phyloP scores from a whole-genome alignment of 2,888 invertebrate genomes.

The Athalia circularis region DNA sequence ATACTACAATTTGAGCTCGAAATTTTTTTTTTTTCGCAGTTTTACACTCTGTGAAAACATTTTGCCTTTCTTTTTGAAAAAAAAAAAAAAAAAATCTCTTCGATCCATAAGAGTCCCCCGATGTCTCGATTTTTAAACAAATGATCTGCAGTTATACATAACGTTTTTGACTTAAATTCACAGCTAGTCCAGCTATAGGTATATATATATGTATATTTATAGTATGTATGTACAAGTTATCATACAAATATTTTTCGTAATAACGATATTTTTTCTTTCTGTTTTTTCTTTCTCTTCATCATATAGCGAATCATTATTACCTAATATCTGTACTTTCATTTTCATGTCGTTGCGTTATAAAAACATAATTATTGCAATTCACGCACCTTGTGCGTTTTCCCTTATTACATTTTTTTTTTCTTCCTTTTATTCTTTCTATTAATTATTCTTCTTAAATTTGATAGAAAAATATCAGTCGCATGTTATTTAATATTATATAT shows the following conservation, averaged over 20 bases:
- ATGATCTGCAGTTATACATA: background rate
- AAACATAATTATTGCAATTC: conserved; percentile 40
- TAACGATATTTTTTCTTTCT: background rate
- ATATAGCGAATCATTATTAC: conserved; percentile 3
- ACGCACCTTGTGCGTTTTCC: conserved; percentile 43
- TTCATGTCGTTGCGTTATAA: background rate
- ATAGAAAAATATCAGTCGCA: conserved; percentile 9
- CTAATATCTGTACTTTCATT: background rate
- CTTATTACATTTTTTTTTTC: background rate
- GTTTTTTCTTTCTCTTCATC: background rate
- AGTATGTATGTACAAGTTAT: background rate
- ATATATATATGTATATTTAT: conserved; percentile 25
- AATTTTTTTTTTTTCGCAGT: background rate
- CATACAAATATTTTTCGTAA: background rate
- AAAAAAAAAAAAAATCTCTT: too few relatives aligned
- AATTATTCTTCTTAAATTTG: background rate
- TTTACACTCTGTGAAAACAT: conserved; percentile 8
- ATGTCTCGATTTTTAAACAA: conserved; percentile 15
- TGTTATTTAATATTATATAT: conserved; percentile 28
- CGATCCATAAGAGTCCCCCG: too few relatives aligned
- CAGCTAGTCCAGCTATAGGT: conserved; percentile 11
- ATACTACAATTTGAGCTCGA: background rate
- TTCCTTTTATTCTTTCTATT: too few relatives aligned
- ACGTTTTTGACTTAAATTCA: conserved; percentile 28
- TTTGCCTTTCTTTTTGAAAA: conserved; percentile 13